A percentile compares a stretch with the other conserved stretches of the same genome.
Conservation (phyloP, 1,140 invertebrate species). For the Heliconius congener region DNA sequence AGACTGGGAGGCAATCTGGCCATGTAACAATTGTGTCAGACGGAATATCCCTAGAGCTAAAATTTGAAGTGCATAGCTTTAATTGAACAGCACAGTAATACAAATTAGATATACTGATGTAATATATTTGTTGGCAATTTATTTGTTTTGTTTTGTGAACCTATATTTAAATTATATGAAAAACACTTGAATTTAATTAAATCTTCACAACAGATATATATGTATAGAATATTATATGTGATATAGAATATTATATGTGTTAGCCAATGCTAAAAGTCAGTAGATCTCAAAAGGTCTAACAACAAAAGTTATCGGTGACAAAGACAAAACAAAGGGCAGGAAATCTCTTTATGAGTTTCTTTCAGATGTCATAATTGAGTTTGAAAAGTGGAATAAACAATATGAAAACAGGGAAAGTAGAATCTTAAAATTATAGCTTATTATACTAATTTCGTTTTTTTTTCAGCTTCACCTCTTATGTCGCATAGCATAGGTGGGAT, state of each 20-base stretch:
- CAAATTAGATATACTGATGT: neutral
- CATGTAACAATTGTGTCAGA: slow-evolving; percentile 20
- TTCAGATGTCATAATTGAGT: neutral
- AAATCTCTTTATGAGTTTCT: neutral
- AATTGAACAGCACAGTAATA: neutral
- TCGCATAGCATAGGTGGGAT: no score
- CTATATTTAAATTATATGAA: no score
- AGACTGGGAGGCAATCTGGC: slow-evolving; percentile 15
- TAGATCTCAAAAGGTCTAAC: neutral
- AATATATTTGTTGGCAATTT: neutral
- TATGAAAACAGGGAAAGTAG: neutral
- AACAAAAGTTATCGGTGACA: neutral
- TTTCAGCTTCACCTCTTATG: no score
- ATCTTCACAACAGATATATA: neutral
- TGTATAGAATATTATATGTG: neutral
- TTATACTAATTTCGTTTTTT: no score
- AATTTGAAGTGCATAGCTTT: slow-evolving; percentile 13
- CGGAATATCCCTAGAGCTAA: slow-evolving; percentile 14
- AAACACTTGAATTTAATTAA: no score
- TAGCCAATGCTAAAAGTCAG: neutral
- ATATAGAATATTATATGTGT: neutral
- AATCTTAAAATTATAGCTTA: no score
- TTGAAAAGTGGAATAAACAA: neutral
- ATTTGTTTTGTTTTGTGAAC: no score
- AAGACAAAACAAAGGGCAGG: neutral